Base-by-base conservation (phyloP, 2,888 invertebrate genomes). In the Cetonia aurata region DNA sequence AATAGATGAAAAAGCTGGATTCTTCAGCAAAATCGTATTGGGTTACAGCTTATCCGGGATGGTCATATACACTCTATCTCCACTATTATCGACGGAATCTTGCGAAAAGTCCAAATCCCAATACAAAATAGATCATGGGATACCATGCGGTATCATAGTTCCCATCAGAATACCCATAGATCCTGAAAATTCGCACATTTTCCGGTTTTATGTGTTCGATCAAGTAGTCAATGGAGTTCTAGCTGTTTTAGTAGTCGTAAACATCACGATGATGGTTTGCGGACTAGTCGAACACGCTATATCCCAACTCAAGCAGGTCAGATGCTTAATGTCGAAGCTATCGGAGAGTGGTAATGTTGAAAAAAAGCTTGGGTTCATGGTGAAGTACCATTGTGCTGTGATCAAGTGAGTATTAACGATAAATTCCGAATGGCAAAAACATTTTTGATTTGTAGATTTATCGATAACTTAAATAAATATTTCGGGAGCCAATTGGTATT, bases 131-230 rank as follows among this genome's bases (percentile, higher is more conserved):
- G 71, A 76, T n/a, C 56, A 74, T 12, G 76, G 76, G 6, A 77
- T 78, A 48, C 78, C 79, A 6, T 79, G 79, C 70, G 78, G 78
- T 8, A 66, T 79, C 53, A 78, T 79, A 12, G 71, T 72, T 1
- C 69, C 76, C 17, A 72, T 74, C 33, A 56, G 74, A 13, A 71
- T 76, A 37, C 78, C 78, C 6, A 75, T 79, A 46, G 71, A 71
- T 42, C 77, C 75, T 57, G 78, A 78, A 67, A 70, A 75, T 19
- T 69, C 71, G 1, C 78, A 77, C n/a, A 44, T 78, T 9, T 77
- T 75, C 57, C 75, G 78, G 70, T 72, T 79, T 4, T 72, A 75
- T 12, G 75, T 77, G 41, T 19, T 76, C 17, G 76, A 79, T 70
- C 78, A 79, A 67, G 75, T 79, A 12, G 75, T 77, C 37, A 76